Evolutionary conservation across 2,888 invertebrate genomes (phyloP), one percentile per base, ranked within the genome.

Genomic region (Poecilobothrus nobilitatus): DNA sequence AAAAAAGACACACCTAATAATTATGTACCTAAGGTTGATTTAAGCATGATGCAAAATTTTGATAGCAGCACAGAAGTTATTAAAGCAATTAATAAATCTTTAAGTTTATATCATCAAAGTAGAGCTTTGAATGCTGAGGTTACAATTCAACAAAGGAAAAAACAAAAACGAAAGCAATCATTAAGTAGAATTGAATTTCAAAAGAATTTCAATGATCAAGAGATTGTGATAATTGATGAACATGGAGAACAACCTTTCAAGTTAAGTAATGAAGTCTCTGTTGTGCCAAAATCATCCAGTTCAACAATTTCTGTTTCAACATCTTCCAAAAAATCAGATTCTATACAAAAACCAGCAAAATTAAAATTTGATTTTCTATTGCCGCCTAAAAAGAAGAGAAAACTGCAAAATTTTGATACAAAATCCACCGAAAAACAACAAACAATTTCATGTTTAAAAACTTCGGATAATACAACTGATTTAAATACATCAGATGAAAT

Each of bases 141-240:
- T 5, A 63, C 63, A 27, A 27, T 63, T n/a, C 65, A 65, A n/a
- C 64, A 64, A 64, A 21, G 65, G 21, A 65, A 65, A 65, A 65
- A 65, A 65, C 65, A 65, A 20, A 65, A 65, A 65, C 34, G 65
- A 20, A 65, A 65, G 34, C 65, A 65, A 20, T n/a, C 65, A 3
- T 65, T 65, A 12, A 33, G 15, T 18, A 33, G 22, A 37, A 33
- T 33, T 20, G n/a, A 33, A 37, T 34, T 37, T n/a, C 33, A 65
- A 9, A 65, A 37, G n/a, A 37, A 65, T 65, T 33, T 65, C 6
- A 20, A 33, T 7, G 65, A 65, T 65, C 65, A 65, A 6, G 65
- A 65, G 22, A 65, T 65, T n/a, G 33, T 65, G 9, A 65, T 65
- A 34, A n/a, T 65, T 37, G 65, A 65, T 20, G 65, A 65, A 65